Percentiles rank a stretch among this genome's conserved stretches.
These are phyloP conservation scores for pig (Sus scrofa) DNA, from an alignment of 2,113 vertebrate species.

Conservation along the genomic window T2T-Sscrofa CM000812.6:9657501-9658000, in stretches of 20 bases:
- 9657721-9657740: neutral
- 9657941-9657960: neutral
- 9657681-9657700: neutral
- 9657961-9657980: neutral
- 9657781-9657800: neutral
- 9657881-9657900: neutral
- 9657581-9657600: neutral
- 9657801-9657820: neutral
- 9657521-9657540: no score
- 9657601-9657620: neutral
- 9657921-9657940: neutral
- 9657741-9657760: neutral
- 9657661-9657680: neutral
- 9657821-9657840: neutral
- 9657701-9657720: neutral
- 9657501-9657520: no score
- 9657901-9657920: neutral
- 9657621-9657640: neutral
- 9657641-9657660: neutral
- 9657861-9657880: neutral
- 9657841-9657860: no score
- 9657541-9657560: neutral
- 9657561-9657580: neutral
- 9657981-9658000: neutral
- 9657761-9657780: neutral